Percentiles rank a stretch among this genome's conserved stretches.
phyloP scores from a whole-genome alignment of 2,888 invertebrate genomes.

The Amphimallon solstitiale region DNA sequence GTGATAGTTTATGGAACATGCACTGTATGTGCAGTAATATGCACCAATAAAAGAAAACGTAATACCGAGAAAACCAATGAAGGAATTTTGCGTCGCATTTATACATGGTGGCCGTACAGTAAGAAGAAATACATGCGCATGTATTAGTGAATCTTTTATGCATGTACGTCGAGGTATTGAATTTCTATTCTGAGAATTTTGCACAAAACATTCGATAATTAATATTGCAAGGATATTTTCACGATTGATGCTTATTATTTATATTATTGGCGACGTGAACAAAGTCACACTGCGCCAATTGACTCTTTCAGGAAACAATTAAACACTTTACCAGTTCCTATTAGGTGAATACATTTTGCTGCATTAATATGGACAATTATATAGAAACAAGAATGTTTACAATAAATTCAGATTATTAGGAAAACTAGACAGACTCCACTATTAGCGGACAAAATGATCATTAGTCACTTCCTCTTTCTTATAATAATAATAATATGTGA shows the following conservation, averaged over 20 bases:
- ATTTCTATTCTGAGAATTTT: constrained; percentile 32
- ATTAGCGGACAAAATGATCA: too few relatives aligned
- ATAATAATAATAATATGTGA: too few relatives aligned
- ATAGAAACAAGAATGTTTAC: constrained; percentile 7
- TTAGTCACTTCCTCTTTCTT: too few relatives aligned
- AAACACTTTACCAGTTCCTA: constrained; percentile 1
- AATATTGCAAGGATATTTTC: constrained; percentile 22
- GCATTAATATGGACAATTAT: constrained; percentile 9
- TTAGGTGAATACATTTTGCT: background rate
- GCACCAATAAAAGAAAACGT: constrained; percentile 1
- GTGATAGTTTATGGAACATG: background rate
- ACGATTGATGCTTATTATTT: constrained; percentile 23
- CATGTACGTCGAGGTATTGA: constrained; percentile 25
- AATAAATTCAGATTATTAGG: too few relatives aligned
- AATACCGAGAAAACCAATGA: constrained; percentile 11
- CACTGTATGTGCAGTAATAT: background rate
- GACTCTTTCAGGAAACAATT: constrained; percentile 20
- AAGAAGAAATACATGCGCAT: constrained; percentile 1
- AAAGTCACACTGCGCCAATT: constrained; percentile 24
- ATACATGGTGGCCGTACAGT: background rate
- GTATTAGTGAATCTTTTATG: constrained; percentile 12
- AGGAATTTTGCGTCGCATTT: background rate
- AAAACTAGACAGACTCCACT: too few relatives aligned
- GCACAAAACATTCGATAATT: constrained; percentile 32
- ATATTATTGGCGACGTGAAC: constrained; percentile 10